A percentile compares a stretch with the other conserved stretches of the same genome.
These are phyloP conservation scores for Lacerta agilis DNA, from an alignment of 2,797 vertebrate species.

Conservation along the genomic window DNA sequence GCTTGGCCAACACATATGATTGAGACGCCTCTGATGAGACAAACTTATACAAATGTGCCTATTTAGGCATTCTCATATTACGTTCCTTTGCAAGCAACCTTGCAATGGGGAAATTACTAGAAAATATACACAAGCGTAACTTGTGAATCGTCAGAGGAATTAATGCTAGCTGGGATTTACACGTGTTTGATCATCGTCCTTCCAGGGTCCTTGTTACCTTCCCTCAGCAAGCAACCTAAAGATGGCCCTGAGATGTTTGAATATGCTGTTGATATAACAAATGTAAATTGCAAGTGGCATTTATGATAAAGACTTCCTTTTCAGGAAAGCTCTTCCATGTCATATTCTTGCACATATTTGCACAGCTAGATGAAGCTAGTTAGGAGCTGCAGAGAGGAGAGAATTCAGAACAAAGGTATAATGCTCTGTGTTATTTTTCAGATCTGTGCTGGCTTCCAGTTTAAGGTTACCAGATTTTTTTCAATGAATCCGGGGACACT, in stretches of 20 bases:
- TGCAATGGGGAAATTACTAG: background rate
- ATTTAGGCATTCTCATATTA: background rate
- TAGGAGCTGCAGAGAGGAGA: background rate
- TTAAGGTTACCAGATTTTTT: no score
- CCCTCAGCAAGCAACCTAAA: background rate
- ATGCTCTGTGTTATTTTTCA: background rate
- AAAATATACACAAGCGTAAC: background rate
- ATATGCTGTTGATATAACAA: background rate
- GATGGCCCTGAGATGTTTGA: background rate
- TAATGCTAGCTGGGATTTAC: background rate
- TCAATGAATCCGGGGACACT: no score
- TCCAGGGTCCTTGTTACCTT: background rate
- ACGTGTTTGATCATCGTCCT: background rate
- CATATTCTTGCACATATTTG: background rate
- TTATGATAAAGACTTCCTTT: slow-evolving; percentile 1
- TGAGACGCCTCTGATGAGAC: background rate
- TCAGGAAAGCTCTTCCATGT: background rate
- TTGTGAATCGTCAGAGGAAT: background rate
- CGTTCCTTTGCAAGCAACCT: background rate
- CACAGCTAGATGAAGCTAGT: background rate
- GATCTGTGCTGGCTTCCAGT: background rate
- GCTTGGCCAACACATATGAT: no score
- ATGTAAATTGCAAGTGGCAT: background rate
- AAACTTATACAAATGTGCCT: background rate
- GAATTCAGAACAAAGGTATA: background rate